Evolutionary conservation across 2,113 vertebrate genomes (phyloP).

Genomic region (Orthonyx spaldingii): DNA sequence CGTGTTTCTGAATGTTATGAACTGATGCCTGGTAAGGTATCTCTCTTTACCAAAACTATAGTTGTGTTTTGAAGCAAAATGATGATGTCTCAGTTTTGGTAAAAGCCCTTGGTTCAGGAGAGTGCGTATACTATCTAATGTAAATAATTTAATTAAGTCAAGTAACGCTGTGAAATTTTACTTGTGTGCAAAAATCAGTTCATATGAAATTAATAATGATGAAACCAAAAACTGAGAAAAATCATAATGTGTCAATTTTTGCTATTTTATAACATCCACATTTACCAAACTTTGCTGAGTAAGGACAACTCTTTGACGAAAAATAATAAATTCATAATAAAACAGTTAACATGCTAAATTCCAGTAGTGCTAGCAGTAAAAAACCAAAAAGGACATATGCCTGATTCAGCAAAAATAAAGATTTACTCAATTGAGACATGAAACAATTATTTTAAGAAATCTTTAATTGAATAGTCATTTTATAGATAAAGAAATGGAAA

Average conservation of each 20-base stretch:
- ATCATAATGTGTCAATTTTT: background rate
- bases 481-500: background rate
- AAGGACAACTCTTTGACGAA: background rate
- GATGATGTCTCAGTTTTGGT: background rate
- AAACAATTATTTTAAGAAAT: background rate
- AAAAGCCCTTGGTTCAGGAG: background rate
- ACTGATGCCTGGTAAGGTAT: background rate
- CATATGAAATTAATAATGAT: background rate
- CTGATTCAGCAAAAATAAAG: background rate
- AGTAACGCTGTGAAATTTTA: background rate
- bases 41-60: background rate
- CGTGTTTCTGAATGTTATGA: background rate
- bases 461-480: background rate
- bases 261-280: background rate
- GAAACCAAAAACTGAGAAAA: background rate
- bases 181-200: background rate
- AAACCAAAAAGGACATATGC: background rate
- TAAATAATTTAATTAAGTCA: background rate
- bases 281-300: background rate
- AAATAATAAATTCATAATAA: background rate
- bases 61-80: background rate
- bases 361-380: background rate
- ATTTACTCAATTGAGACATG: background rate
- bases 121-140: background rate
- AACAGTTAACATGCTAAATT: background rate